Conservation (phyloP, 1,140 invertebrate species). For the Heliconius hewitsoni region DNA sequence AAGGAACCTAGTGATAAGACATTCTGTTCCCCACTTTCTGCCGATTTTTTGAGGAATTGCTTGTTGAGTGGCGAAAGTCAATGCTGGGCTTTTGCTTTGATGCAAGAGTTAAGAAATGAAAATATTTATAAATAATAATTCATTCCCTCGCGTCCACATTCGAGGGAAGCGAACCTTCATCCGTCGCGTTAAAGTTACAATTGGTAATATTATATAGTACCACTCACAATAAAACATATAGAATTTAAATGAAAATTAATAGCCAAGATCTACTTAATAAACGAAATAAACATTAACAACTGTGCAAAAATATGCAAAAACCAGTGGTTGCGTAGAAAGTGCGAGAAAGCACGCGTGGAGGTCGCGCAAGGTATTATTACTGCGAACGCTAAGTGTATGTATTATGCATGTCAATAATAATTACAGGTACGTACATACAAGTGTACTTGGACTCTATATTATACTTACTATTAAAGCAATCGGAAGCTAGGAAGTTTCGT, state of each 20-base stretch:
- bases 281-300: background rate
- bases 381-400: conserved; percentile 28
- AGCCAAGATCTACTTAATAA: background rate
- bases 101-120: too few relatives aligned
- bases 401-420: conserved; percentile 33
- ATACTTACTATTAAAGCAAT: background rate
- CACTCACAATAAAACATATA: background rate
- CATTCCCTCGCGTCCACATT: too few relatives aligned
- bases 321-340: conserved; percentile 34
- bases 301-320: conserved; percentile 38
- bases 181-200: too few relatives aligned
- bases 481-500: background rate
- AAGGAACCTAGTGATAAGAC: too few relatives aligned
- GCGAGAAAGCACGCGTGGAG: conserved; percentile 40
- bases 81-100: too few relatives aligned
- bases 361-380: conserved; percentile 31
- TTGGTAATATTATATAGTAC: too few relatives aligned
- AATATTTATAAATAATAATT: too few relatives aligned
- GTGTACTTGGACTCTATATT: background rate
- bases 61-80: too few relatives aligned
- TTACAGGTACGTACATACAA: background rate
- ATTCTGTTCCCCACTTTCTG: too few relatives aligned
- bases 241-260: background rate
- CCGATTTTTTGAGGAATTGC: too few relatives aligned
- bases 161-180: too few relatives aligned